Evolutionary conservation across 2,888 invertebrate genomes (phyloP), one percentile per base, ranked within the genome.

Genomic region (Subacronicta megacephala): DNA sequence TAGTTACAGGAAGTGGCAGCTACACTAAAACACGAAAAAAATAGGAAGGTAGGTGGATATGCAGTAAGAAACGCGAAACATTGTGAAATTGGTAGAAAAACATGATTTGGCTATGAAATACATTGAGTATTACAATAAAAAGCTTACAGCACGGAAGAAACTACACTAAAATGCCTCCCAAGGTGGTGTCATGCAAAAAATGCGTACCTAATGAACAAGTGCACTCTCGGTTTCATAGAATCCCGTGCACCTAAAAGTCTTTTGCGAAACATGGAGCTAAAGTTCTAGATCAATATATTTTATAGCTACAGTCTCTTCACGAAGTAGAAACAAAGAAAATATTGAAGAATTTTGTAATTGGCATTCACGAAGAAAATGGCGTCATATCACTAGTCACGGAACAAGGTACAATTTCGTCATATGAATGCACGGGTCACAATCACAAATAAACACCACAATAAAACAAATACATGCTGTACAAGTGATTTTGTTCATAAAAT

Each of bases 311-410:
- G 58, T 78, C 72, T 61, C 55, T 58, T 63, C 52, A 55, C 49
- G 58, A 45, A 62, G 62, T 38, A 78, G 80, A 78, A 87, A 88
- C 89, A 88, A 90, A 87, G 90, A 89, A 89, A 89, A 85, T 90
- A 90, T 83, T 86, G 84, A 88, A 89, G 89, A 91, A 89, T 88
- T 89, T 88, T 82, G 85, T 94, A 93, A 93, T 93, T 94, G 94
- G 94, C 92, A 93, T 93, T 92, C 94, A 93, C 90, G 92, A 92
- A 94, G 93, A 94, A 94, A 94, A 94, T 94, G 94, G 94, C 94
- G 94, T 94, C 94, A 92, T 93, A 93, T 92, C 92, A 93, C 92
- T 92, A 90, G 88, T 93, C 93, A 93, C 91, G 90, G 93, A 93
- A 92, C 92, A 92, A 93, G 92, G 93, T 93, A 92, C 90, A 87